These are phyloP conservation scores for Ramphastos sulfuratus DNA, from an alignment of 2,113 vertebrate species.

Conservation along the genomic window DNA sequence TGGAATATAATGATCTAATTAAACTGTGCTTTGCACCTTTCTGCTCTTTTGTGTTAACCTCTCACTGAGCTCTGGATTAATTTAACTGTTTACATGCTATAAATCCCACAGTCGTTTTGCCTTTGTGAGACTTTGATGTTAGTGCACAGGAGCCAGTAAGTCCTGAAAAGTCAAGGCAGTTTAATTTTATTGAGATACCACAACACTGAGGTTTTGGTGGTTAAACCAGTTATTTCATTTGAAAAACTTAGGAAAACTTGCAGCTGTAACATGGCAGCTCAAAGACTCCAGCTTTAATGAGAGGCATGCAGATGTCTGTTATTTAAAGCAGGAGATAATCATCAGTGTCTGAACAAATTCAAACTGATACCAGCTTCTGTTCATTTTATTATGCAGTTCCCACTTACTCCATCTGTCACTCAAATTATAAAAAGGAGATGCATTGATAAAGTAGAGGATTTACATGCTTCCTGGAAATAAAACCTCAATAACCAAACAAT, in stretches of 20 bases:
- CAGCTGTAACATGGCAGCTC: not conserved
- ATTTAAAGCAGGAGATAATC: constrained; percentile 21
- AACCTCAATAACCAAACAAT: not conserved
- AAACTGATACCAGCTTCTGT: constrained; percentile 19
- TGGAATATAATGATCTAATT: constrained; percentile 49
- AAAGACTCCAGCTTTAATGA: not conserved
- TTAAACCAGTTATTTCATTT: constrained; percentile 26
- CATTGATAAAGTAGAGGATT: constrained; percentile 48
- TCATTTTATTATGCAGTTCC: constrained; percentile 41
- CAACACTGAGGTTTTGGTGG: constrained; percentile 1
- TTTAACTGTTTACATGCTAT: not conserved
- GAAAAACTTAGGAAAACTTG: not conserved
- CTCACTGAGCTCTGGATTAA: not conserved
- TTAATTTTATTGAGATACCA: constrained; percentile 35
- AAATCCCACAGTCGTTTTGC: not conserved
- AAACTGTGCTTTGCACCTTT: constrained; percentile 34
- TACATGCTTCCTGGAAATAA: constrained; percentile 45
- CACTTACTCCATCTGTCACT: constrained; percentile 10
- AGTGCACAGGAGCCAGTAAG: not conserved
- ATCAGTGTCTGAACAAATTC: constrained; percentile 23
- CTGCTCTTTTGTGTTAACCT: constrained; percentile 18
- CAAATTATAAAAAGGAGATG: not conserved
- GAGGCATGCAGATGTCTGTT: constrained; percentile 5
- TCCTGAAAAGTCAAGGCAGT: not conserved
- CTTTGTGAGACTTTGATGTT: constrained; percentile 10